Base-by-base conservation (phyloP, 1,140 invertebrate species). In the Drosophila triauraria region DNA sequence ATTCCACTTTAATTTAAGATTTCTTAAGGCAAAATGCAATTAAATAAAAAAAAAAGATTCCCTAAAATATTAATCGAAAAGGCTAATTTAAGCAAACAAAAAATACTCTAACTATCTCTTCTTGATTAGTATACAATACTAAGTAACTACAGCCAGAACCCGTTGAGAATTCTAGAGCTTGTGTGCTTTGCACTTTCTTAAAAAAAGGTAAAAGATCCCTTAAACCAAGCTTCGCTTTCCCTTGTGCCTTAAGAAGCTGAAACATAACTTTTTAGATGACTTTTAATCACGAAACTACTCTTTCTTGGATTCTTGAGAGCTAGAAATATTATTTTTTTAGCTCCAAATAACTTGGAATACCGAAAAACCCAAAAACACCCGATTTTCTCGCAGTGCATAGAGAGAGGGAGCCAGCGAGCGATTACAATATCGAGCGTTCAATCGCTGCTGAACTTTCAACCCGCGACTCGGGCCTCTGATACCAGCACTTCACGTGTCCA, bases 401-500 rank as follows among this genome's bases (percentile, higher is more conserved):
- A 71, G 50, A 47, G 64, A 76, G 51, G 75, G 43, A 40, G 70
- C 56, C 56, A 20, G 68, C 23, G 40, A 60, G 74, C 84, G 85
- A 87, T 87, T 87, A 87, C 84, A 90, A 84, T 87, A 88, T 80
- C 80, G 78, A 76, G 78, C 85, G 71, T 77, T 88, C 76, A 88
- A 88, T 88, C 80, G 81, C 47, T 43, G 78, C 69, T 88, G 84
- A 88, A 88, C 84, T 88, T 88, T 88, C 85, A 88, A 88, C 84
- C 80, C 80, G 68, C 63, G 40, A 30, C 17, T 47, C 13, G 40
- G 30, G 44, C 53, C 53, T 35, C 17, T 27, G 20, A 59, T 77
- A 50, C 43, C 65, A 50, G 47, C 32, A 35, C 54, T 75, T 60
- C 20, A 67, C 40, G 63, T 70, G 17, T 42, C 25, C 53, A 30